Percentiles rank a stretch among this genome's conserved stretches.
Conservation (phyloP, 2,888 invertebrate species). For the Drepanosiphum platanoidis region DNA sequence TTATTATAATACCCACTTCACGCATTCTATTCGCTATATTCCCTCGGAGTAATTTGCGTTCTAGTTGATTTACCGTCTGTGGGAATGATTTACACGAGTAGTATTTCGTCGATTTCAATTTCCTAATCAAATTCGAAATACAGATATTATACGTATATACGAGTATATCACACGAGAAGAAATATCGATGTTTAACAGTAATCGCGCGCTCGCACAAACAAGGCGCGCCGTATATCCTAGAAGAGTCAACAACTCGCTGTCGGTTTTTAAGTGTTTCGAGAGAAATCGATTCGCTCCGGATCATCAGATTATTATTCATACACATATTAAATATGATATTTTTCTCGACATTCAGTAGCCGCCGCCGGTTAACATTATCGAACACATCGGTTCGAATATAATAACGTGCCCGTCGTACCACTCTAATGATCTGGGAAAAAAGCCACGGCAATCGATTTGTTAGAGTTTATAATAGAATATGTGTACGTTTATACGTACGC, state of each 20-base stretch:
- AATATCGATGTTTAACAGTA: slow-evolving; percentile 40
- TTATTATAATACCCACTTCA: too few relatives aligned
- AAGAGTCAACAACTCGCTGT: slow-evolving; percentile 47
- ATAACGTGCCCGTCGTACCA: neutral
- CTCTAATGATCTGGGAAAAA: slow-evolving; percentile 60
- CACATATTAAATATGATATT: slow-evolving; percentile 23
- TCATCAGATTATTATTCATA: slow-evolving; percentile 54
- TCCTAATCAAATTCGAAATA: slow-evolving; percentile 30
- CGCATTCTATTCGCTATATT: neutral
- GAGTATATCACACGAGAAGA: neutral
- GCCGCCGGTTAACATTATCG: slow-evolving; percentile 3
- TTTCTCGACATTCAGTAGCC: slow-evolving; percentile 34
- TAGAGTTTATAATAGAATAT: slow-evolving; percentile 29
- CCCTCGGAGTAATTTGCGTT: slow-evolving; percentile 22
- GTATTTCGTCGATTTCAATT: slow-evolving; percentile 30
- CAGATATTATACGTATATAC: neutral
- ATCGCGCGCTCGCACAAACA: slow-evolving; percentile 14
- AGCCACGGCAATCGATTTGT: slow-evolving; percentile 59
- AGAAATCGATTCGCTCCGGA: slow-evolving; percentile 59
- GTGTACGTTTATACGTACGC: neutral
- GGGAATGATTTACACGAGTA: neutral
- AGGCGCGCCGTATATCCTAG: neutral
- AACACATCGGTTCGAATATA: slow-evolving; percentile 28
- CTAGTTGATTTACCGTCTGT: slow-evolving; percentile 33
- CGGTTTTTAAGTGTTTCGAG: neutral